Evolutionary conservation across 2,113 vertebrate genomes (phyloP).

Genomic region (Lonchura striata): DNA sequence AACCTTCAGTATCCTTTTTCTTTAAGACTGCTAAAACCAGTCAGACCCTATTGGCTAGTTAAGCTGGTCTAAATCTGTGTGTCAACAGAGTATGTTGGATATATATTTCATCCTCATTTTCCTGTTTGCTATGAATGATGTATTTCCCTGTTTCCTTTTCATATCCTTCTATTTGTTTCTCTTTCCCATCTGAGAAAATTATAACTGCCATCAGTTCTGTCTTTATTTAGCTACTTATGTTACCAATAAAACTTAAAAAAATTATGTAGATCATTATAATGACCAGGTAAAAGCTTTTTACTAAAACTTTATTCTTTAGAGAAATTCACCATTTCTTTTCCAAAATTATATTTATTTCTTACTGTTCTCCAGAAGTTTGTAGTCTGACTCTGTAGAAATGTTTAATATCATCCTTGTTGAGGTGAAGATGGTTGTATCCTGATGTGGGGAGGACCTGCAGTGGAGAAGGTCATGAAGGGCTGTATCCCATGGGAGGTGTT

Average conservation of each 20-base stretch:
- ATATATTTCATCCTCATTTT: background rate
- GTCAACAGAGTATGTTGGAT: background rate
- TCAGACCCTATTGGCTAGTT: background rate
- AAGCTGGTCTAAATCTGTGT: background rate
- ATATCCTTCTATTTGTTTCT: background rate
- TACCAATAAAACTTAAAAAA: background rate
- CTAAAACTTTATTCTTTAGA: background rate
- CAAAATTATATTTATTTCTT: background rate
- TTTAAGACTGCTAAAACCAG: background rate
- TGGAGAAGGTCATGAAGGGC: background rate
- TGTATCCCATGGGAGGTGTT: background rate
- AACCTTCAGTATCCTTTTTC: background rate
- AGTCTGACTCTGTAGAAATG: background rate
- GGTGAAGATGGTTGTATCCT: background rate
- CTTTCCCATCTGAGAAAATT: background rate
- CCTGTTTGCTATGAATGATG: background rate
- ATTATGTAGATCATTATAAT: background rate
- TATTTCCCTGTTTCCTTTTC: background rate
- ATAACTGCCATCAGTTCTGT: background rate
- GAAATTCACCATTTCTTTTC: background rate
- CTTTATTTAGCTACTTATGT: background rate
- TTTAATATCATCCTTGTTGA: background rate
- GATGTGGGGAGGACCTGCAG: background rate
- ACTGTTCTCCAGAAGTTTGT: background rate
- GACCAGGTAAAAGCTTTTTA: background rate